Conservation (phyloP, 2,113 vertebrate genomes). For the Paratilapia polleni region DNA sequence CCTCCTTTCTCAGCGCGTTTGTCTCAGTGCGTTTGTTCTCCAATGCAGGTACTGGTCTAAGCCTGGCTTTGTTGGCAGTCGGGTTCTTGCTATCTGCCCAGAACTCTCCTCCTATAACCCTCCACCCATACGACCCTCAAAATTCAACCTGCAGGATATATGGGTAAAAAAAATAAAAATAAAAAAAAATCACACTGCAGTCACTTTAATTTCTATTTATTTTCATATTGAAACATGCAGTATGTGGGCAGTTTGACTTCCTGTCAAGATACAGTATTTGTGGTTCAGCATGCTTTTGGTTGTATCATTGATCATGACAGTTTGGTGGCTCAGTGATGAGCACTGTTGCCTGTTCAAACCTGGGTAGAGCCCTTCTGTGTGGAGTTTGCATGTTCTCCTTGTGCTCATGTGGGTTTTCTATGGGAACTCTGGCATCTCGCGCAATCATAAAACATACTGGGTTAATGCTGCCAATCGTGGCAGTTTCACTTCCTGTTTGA, state of each 20-base stretch:
- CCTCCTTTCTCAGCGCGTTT: background rate
- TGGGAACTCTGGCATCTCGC: no score
- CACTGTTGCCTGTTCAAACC: no score
- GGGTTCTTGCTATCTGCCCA: constrained; percentile 94
- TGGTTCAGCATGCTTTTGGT: background rate
- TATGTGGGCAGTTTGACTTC: background rate
- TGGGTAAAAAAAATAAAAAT: constrained; percentile 74
- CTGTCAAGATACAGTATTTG: background rate
- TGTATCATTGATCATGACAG: background rate
- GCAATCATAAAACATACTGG: no score
- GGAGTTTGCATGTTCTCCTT: no score
- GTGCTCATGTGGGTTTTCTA: no score
- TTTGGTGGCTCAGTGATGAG: background rate
- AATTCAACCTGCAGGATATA: constrained; percentile 89
- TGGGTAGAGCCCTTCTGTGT: no score
- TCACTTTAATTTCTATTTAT: background rate
- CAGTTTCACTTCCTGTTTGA: no score
- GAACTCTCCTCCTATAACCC: constrained; percentile 86
- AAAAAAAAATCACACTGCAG: background rate
- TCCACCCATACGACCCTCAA: constrained; percentile 81
- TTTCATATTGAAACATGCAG: background rate
- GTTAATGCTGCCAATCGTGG: no score
- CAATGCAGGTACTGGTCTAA: constrained; percentile 65
- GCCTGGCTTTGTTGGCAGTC: constrained; percentile 87
- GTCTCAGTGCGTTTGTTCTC: background rate